Evolutionary conservation across 2,113 vertebrate species (phyloP), one percentile per base, ranked within the genome.

Genomic region (Gymnogyps californianus): DNA sequence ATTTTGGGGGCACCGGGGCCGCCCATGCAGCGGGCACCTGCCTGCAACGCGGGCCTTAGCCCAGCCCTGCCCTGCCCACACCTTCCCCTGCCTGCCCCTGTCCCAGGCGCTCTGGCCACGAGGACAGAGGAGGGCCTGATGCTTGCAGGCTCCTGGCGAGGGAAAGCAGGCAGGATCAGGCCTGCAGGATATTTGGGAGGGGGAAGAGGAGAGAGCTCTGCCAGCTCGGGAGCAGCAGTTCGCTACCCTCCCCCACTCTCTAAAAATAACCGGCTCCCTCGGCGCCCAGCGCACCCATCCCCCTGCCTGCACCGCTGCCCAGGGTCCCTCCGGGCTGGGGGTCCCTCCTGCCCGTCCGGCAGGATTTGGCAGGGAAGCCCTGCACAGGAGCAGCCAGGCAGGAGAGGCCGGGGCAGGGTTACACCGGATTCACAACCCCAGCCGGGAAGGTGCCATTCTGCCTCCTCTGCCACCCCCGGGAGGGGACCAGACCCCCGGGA

Each of bases 221-320:
- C 47, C 81, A 83, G 87, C 62, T 78, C 24, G 1, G 22, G 52
- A 90, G 80, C 85, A 89, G 88, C 47, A 81, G 76, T 18, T 93
- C 7, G 12, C 34, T 91, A 75, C 95, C 96, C 86, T 90, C 92
- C 95, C 80, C 96, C 96, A 94, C 2, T 65, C 47, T 62, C 96
- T 87, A 96, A 89, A 96, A 97, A 96, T 96, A 93, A 22, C 64
- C 42, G 1, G 42, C 58, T 91, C 44, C 36, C 31, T 67, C 17
- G 7, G 57, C 26, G 13, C 46, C 69, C 61, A 54, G 51, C 14
- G 6, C 84, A 51, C 57, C 79, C 69, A 44, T 54, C 76, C 75
- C 52, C 72, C 70, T 24, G 67, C 76, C 67, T 1, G 21, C 46
- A 10, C 40, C 11, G 3, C 52, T 40, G 47, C 22, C 58, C 4